phyloP scores from a whole-genome alignment of 2,113 vertebrate genomes.

The Petrocephalus zakoni region DNA sequence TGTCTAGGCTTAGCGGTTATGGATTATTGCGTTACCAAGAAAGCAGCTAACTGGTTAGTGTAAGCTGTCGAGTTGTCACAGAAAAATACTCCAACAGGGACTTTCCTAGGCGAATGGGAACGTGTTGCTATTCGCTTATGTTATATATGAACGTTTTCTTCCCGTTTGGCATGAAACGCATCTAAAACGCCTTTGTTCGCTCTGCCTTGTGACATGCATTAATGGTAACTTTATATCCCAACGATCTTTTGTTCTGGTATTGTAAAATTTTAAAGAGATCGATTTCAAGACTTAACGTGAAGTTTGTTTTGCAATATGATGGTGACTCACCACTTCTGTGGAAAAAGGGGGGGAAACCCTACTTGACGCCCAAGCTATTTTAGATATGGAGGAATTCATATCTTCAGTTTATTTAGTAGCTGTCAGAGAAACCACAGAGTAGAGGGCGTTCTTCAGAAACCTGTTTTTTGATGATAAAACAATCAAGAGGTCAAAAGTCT shows the following conservation, averaged over 20 bases:
- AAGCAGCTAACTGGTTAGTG: neutral
- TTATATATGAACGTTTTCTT: neutral
- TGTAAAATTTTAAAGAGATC: neutral
- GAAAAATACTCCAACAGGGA: neutral
- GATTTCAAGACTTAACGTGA: neutral
- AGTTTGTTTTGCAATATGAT: neutral
- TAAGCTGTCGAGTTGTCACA: neutral
- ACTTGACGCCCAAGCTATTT: neutral
- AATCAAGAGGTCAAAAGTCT: too few species aligned
- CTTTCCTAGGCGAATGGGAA: neutral
- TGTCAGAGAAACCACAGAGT: too few species aligned
- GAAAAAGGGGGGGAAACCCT: neutral
- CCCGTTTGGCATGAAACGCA: neutral
- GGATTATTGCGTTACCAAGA: neutral
- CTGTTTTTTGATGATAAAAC: too few species aligned
- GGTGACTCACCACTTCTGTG: neutral
- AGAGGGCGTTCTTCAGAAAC: too few species aligned
- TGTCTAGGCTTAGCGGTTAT: neutral
- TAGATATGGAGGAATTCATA: neutral
- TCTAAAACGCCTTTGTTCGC: neutral
- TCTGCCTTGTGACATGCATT: neutral
- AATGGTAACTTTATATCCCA: neutral
- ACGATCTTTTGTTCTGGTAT: neutral
- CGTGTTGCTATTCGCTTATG: neutral
- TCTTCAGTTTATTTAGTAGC: neutral